These are phyloP conservation scores for Dallia pectoralis DNA, from an alignment of 2,797 vertebrate genomes.

Conservation along the genomic window DNA sequence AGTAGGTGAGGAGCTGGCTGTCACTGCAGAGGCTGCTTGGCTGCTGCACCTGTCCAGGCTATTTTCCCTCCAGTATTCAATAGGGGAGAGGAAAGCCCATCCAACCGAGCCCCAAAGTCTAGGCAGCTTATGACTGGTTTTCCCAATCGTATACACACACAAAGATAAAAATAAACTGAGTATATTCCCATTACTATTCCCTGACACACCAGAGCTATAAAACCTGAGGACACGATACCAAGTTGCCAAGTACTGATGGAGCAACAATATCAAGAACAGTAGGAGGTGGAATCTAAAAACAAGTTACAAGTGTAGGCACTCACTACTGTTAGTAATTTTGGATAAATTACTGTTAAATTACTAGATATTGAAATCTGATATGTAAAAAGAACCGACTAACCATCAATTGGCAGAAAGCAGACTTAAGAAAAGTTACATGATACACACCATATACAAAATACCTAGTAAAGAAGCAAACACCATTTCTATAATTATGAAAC, in stretches of 20 bases:
- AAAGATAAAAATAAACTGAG: constrained; percentile 58
- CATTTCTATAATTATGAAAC: too few species aligned
- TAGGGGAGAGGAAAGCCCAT: constrained; percentile 63
- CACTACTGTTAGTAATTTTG: too few species aligned
- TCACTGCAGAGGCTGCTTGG: constrained; percentile 32
- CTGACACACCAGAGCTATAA: constrained; percentile 26
- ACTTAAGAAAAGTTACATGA: too few species aligned
- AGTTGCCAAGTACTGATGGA: constrained; percentile 19
- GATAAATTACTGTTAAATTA: too few species aligned
- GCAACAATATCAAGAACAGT: constrained; percentile 9
- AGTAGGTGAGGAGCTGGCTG: constrained; percentile 44
- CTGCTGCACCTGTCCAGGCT: constrained; percentile 70
- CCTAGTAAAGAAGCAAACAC: too few species aligned
- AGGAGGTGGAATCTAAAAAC: too few species aligned
- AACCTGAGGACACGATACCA: constrained; percentile 4
- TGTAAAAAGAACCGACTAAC: too few species aligned
- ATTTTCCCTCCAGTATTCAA: constrained; percentile 56
- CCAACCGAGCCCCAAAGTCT: constrained; percentile 37
- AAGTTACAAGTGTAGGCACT: too few species aligned
- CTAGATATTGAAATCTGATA: too few species aligned
- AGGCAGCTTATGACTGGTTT: constrained; percentile 48
- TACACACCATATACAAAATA: too few species aligned
- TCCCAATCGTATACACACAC: constrained; percentile 51
- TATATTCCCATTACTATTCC: constrained; percentile 44
- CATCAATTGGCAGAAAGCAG: too few species aligned